Evolutionary conservation across 2,888 invertebrate species (phyloP).

Genomic region (Chrysolina americana): DNA sequence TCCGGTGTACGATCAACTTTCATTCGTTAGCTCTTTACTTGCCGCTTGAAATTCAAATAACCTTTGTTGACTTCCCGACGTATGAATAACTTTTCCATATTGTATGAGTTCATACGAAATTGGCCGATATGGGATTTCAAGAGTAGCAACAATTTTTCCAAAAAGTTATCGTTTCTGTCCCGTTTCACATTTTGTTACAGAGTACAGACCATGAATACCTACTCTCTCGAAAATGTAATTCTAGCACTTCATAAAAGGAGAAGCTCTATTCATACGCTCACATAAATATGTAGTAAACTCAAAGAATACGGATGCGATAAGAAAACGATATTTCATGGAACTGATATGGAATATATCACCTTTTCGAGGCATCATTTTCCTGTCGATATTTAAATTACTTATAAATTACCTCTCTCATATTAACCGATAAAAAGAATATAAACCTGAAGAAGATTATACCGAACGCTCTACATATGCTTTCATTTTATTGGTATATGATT

Average conservation of each 20-base stretch:
- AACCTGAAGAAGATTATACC: conserved; percentile 13
- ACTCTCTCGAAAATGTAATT: conserved; percentile 40
- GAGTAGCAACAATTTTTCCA: conserved; percentile 6
- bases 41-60: too few relatives aligned
- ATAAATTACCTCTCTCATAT: conserved; percentile 44
- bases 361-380: conserved; percentile 41
- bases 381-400: conserved; percentile 47
- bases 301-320: conserved; percentile 47
- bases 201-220: conserved; percentile 35
- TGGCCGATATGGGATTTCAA: neutral
- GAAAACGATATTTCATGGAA: conserved; percentile 48
- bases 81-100: conserved; percentile 1
- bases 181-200: conserved; percentile 36
- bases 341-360: conserved; percentile 48
- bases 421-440: conserved; percentile 38
- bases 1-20: too few relatives aligned
- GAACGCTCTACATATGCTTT: neutral
- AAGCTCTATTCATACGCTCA: conserved; percentile 45
- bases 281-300: conserved; percentile 50
- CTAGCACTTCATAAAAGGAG: conserved; percentile 44
- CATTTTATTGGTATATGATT: conserved; percentile 1
- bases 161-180: conserved; percentile 15
- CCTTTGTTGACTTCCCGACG: neutral
- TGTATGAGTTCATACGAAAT: neutral
- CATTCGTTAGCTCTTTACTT: too few relatives aligned